Percentiles rank a stretch among this genome's conserved stretches.
Conservation (phyloP, 1,140 invertebrate species). For the fruit fly (Drosophila melanogaster) region DNA sequence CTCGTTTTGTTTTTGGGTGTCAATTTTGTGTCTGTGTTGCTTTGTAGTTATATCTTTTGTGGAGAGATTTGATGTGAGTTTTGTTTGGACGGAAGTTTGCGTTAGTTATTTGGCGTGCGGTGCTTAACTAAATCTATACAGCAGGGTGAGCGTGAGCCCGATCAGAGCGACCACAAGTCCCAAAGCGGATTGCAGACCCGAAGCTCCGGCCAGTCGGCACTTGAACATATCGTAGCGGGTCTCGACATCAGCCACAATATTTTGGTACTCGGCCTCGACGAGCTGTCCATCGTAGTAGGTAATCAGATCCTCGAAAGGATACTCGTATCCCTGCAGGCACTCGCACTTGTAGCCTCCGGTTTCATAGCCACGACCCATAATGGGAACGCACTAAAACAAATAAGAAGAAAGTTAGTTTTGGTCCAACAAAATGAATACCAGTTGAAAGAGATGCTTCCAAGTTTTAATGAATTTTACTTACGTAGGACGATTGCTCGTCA, state of each 20-base stretch:
- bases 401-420: background rate
- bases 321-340: slow-evolving; percentile 98
- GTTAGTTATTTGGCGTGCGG: slow-evolving; percentile 59
- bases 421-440: too few species aligned
- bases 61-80: slow-evolving; percentile 51
- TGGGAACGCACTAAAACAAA: slow-evolving; percentile 94
- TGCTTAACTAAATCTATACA: slow-evolving; percentile 80
- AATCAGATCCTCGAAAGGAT: slow-evolving; percentile 97
- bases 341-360: slow-evolving; percentile 99
- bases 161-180: slow-evolving; percentile 70
- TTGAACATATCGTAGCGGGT: slow-evolving; percentile 95
- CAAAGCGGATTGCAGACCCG: slow-evolving; percentile 86
- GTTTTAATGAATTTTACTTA: slow-evolving; percentile 87
- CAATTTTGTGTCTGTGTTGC: slow-evolving; percentile 74
- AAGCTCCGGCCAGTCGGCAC: slow-evolving; percentile 94
- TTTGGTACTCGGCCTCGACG: slow-evolving; percentile 96
- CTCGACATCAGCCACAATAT: slow-evolving; percentile 91
- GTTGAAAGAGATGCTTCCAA: background rate
- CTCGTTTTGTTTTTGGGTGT: slow-evolving; percentile 80
- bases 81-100: slow-evolving; percentile 64
- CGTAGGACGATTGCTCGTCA: slow-evolving; percentile 95
- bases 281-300: slow-evolving; percentile 98
- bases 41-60: slow-evolving; percentile 56
- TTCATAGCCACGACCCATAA: slow-evolving; percentile 95
- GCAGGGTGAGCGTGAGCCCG: slow-evolving; percentile 70